phyloP scores from a whole-genome alignment of 2,888 invertebrate genomes.

The Hemaris fuciformis region DNA sequence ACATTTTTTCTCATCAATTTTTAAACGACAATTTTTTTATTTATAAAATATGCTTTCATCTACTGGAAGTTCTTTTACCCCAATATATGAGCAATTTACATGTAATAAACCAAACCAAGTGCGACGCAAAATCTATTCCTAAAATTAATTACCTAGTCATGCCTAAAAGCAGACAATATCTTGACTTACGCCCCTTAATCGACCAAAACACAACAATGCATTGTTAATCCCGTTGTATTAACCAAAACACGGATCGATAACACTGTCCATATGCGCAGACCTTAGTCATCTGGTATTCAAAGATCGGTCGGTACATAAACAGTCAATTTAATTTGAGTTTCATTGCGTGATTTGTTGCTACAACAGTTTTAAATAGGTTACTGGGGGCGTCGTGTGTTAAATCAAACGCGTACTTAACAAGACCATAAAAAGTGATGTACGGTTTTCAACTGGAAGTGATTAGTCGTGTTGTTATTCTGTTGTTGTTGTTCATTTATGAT shows the following conservation, averaged over 20 bases:
- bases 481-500: background rate
- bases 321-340: constrained; percentile 30
- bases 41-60: too few species aligned
- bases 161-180: background rate
- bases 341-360: constrained; percentile 30
- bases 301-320: constrained; percentile 23
- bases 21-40: too few species aligned
- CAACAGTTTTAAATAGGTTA: background rate
- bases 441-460: background rate
- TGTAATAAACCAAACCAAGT: background rate
- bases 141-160: too few species aligned
- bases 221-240: background rate
- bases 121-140: background rate
- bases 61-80: too few species aligned
- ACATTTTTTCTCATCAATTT: too few species aligned
- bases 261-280: background rate
- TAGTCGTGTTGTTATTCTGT: background rate
- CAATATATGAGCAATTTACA: too few species aligned
- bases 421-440: background rate
- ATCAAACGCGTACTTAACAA: background rate
- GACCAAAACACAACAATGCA: background rate
- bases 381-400: background rate
- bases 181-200: background rate
- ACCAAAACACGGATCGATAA: background rate
- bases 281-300: background rate